Base-by-base conservation (phyloP, 2,888 invertebrate genomes). In the Alsophila aescularia region DNA sequence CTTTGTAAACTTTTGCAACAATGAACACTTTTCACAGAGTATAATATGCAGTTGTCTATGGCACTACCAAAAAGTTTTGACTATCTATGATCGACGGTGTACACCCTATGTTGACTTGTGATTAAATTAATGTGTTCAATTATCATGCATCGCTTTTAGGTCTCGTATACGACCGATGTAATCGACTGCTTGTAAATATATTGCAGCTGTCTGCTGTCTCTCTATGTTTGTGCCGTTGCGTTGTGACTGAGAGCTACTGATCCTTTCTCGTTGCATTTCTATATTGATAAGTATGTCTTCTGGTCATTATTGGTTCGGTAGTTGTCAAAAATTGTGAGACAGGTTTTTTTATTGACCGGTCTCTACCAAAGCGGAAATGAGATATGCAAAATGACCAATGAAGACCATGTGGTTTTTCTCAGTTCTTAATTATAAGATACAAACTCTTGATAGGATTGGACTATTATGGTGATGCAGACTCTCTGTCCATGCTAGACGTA, bases 121-220 rank as follows among this genome's bases (percentile, higher is more conserved):
- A 60, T 61, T 58, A 44, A 51, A 53, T 53, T 42, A 58, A 42
- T 64, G 61, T 64, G 64, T 64, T 62, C 54, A 65, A 29, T 50
- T 37, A 52, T 49, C 35, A 51, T 51, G 60, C 52, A 50, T 55
- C 49, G 50, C 45, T 56, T 59, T 45, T 41, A 51, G 62, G 58
- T 56, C 47, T 16, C 36, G 10, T 53, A 59, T 52, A 53, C 32
- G 57, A 56, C 59, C 53, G 32, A 34, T 61, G 40, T 60, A 53
- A 57, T 60, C 35, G 58, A 61, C 55, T 59, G 62, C 60, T 50
- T 65, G 62, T 63, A 61, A 58, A 61, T 65, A 62, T 63, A 50
- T 37, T 36, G 55, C 58, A 47, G 54, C 53, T 60, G 53, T 45
- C 41, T 51, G 14, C 35, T 50, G 10, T 62, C 47, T 60, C 50